A percentile compares a stretch with the other conserved stretches of the same genome.
phyloP scores from a whole-genome alignment of 2,113 vertebrate genomes.

The Rana temporaria region DNA sequence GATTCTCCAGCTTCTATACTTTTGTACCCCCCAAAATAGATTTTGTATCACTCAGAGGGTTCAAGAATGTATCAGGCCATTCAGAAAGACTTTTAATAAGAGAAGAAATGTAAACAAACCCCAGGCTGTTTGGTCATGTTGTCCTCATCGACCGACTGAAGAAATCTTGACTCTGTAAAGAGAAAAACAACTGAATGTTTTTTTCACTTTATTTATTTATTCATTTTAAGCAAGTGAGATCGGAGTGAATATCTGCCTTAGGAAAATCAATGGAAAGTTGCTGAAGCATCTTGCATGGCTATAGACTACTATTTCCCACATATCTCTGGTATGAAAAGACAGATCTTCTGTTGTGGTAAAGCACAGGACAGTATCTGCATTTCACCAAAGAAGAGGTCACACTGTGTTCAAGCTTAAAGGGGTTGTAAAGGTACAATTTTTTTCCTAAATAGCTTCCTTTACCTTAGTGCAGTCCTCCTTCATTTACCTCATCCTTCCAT shows the following conservation, averaged over 20 bases:
- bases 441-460: no score
- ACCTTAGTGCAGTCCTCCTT: no score
- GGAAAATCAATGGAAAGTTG: slow-evolving; percentile 36
- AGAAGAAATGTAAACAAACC: slow-evolving; percentile 73
- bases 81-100: neutral
- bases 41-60: no score
- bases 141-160: slow-evolving; percentile 91
- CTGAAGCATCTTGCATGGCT: neutral
- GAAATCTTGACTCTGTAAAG: slow-evolving; percentile 90
- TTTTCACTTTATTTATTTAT: neutral
- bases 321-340: slow-evolving; percentile 17
- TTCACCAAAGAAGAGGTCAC: no score
- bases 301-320: neutral
- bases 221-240: neutral
- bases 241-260: neutral
- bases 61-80: no score
- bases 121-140: slow-evolving; percentile 98
- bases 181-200: slow-evolving; percentile 42
- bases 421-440: no score
- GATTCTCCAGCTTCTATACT: no score
- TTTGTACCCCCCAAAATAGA: no score
- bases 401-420: no score
- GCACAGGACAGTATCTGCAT: no score
- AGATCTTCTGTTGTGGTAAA: neutral
- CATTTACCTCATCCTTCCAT: no score